Base-by-base conservation (phyloP, 2,113 vertebrate genomes). In the Oreochromis niloticus region DNA sequence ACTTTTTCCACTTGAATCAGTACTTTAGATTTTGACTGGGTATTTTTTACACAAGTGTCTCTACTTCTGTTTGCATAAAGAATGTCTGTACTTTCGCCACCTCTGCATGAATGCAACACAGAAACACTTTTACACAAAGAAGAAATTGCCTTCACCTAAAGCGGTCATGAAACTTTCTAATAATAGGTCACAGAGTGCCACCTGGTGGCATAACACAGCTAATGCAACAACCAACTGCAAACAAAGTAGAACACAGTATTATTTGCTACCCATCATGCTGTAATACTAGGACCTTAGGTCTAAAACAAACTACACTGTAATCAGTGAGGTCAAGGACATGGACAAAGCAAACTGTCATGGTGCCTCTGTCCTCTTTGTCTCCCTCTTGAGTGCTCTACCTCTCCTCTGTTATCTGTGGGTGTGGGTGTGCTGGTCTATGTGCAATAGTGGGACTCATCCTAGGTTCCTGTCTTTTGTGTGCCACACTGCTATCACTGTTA, bases 1-100 rank as follows among this genome's bases (percentile, higher is more conserved):
- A 63, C 1, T 0, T n/a, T 63, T 63, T 63, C 59, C 17, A 63
- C 2, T 6, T 63, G 32, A 63, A 36, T 63, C 59, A 36, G 59
- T 63, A n/a, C 6, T 63, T 63, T 16, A 34, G 30, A 63, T 63
- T 36, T 36, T 63, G 9, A 36, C 32, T 63, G 59, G 17, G 6
- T 63, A 63, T 63, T 63, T 61, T 63, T 63, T 63, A 63, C 59
- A 63, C 17, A 63, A 63, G 32, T 36, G 32, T 63, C 59, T 63
- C 59, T 63, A 63, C 59, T n/a, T 63, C 59, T 63, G 2, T 63
- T 63, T 4, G 9, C 32, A 36, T 63, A n/a, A 63, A 63, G 32
- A 36, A 63, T 63, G 9, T 36, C 17, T 63, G 59, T 63, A 63
- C 2, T 12, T 63, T 63, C 2, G 2, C 59, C 6, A 0, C 59